Evolutionary conservation across 1,140 invertebrate genomes (phyloP).

Genomic region (Ips typographus): DNA sequence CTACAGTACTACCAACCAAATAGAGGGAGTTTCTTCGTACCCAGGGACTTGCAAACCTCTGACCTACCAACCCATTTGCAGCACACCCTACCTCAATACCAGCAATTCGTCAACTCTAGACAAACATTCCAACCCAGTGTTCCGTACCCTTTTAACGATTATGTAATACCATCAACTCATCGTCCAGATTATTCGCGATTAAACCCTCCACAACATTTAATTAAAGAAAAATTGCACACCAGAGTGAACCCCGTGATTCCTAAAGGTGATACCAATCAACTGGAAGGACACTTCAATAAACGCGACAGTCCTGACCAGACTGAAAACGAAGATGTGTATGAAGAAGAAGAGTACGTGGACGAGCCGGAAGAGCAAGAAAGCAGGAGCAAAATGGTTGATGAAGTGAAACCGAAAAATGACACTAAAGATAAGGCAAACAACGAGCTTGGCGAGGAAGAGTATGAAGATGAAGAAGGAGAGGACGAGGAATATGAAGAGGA

Average conservation of each 20-base stretch:
- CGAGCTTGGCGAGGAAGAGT: slow-evolving; percentile 19
- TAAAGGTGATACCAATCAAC: background rate
- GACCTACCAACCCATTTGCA: slow-evolving; percentile 47
- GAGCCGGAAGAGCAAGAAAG: background rate
- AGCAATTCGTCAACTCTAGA: slow-evolving; percentile 17
- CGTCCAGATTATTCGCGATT: slow-evolving; percentile 48
- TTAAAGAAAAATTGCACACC: slow-evolving; percentile 27
- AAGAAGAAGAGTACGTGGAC: background rate
- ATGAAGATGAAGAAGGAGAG: slow-evolving; percentile 23
- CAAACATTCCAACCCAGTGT: background rate
- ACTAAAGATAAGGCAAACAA: slow-evolving; percentile 26
- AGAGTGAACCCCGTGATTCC: slow-evolving; percentile 52
- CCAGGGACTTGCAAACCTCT: slow-evolving; percentile 47
- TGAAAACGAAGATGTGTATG: slow-evolving; percentile 9
- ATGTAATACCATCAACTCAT: slow-evolving; percentile 44
- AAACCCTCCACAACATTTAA: slow-evolving; percentile 52
- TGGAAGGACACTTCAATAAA: background rate
- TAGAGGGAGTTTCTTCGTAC: slow-evolving; percentile 24
- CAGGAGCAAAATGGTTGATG: background rate
- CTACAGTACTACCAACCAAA: slow-evolving; percentile 2
- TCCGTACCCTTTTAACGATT: slow-evolving; percentile 13
- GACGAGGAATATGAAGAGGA: slow-evolving; percentile 1
- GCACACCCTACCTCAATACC: slow-evolving; percentile 48
- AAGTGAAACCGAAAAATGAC: background rate
- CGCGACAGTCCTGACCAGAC: slow-evolving; percentile 22